Conservation (phyloP, 2,797 vertebrate genomes). For the Ciconia nigra region DNA sequence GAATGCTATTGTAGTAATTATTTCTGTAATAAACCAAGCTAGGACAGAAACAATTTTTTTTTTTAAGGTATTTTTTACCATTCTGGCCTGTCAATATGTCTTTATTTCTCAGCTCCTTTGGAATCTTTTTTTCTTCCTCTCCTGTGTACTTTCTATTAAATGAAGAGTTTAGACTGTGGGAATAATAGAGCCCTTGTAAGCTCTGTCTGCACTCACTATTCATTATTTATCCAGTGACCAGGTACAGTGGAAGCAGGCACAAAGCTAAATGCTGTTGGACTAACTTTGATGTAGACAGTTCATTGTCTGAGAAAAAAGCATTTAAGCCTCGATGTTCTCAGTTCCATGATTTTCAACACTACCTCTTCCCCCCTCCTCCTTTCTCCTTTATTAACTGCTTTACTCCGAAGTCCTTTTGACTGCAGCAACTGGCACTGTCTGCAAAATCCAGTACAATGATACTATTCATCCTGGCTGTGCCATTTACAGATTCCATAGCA, state of each 20-base stretch:
- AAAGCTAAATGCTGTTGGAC: slow-evolving; percentile 32
- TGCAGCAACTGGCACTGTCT: slow-evolving; percentile 31
- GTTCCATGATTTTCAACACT: slow-evolving; percentile 40
- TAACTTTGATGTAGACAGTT: slow-evolving; percentile 44
- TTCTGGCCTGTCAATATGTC: neutral
- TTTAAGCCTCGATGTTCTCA: slow-evolving; percentile 48
- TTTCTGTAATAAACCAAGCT: neutral
- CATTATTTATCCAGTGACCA: slow-evolving; percentile 52
- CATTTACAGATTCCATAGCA: slow-evolving; percentile 65
- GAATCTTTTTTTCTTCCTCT: neutral
- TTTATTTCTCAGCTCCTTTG: slow-evolving; percentile 7
- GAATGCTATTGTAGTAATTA: neutral
- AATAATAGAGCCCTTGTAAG: slow-evolving; percentile 34
- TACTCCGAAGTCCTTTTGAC: slow-evolving; percentile 36
- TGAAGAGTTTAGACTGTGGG: neutral
- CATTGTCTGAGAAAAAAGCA: slow-evolving; percentile 50
- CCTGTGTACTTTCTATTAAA: slow-evolving; percentile 25
- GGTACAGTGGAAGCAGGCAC: neutral
- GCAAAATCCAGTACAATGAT: slow-evolving; percentile 53
- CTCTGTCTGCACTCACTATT: slow-evolving; percentile 22
- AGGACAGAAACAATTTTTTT: neutral
- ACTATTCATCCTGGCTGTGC: slow-evolving; percentile 53
- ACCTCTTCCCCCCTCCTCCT: neutral
- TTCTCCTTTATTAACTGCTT: slow-evolving; percentile 53
- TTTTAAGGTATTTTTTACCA: neutral